Conservation (phyloP, 1,140 invertebrate genomes). For the Lepidotrigona ventralis region DNA sequence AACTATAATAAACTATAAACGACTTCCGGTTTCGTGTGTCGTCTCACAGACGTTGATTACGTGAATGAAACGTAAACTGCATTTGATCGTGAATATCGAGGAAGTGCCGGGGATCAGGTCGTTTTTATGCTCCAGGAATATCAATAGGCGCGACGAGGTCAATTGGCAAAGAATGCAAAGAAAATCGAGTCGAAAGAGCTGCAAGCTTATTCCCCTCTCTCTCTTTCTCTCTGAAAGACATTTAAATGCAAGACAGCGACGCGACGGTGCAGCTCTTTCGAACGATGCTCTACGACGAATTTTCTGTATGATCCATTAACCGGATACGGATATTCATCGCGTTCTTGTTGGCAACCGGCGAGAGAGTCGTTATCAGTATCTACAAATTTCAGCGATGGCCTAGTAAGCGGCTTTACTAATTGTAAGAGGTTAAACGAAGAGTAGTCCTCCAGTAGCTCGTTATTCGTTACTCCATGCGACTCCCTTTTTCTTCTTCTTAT, state of each 20-base stretch:
- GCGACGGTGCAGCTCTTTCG: not conserved
- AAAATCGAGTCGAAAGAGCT: not conserved
- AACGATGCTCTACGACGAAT: constrained; percentile 32
- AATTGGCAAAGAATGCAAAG: constrained; percentile 24
- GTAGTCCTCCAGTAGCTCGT: not conserved
- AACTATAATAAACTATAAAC: too few species aligned
- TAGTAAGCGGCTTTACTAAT: not conserved
- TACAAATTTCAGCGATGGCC: not conserved
- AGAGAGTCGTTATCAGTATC: constrained; percentile 13
- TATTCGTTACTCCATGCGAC: not conserved
- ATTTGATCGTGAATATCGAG: not conserved
- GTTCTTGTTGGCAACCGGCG: not conserved
- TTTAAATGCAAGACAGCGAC: constrained; percentile 22
- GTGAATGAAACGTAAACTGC: too few species aligned
- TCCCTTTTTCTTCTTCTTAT: too few species aligned
- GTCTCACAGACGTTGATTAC: too few species aligned
- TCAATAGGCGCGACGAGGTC: constrained; percentile 25
- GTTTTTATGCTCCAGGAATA: not conserved
- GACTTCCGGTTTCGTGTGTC: too few species aligned
- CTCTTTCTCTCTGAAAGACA: not conserved
- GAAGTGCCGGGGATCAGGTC: too few species aligned
- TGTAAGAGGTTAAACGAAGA: not conserved
- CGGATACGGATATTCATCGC: constrained; percentile 33
- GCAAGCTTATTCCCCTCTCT: too few species aligned
- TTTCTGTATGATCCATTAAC: constrained; percentile 38